phyloP scores from a whole-genome alignment of 1,140 invertebrate species.

The Hyles vespertilio region DNA sequence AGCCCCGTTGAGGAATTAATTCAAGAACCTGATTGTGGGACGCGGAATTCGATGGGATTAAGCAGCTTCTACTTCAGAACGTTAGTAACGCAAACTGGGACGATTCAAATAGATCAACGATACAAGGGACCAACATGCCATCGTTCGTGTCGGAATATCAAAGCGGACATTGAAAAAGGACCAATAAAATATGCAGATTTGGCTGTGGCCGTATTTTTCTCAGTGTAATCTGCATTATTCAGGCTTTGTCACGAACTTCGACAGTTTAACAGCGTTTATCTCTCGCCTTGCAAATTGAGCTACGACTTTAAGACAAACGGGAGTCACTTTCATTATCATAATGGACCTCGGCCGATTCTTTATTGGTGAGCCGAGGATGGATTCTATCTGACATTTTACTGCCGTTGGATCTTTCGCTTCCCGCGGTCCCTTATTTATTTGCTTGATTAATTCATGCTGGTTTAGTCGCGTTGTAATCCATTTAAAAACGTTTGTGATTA shows the following conservation, averaged over 20 bases:
- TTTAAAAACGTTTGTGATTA: too few relatives aligned
- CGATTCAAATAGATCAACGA: neutral
- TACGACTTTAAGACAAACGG: constrained; percentile 75
- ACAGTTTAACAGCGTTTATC: constrained; percentile 76
- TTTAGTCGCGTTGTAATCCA: neutral
- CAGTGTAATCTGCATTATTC: constrained; percentile 75
- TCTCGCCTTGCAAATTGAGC: constrained; percentile 74
- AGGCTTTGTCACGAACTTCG: constrained; percentile 74
- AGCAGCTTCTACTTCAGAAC: neutral
- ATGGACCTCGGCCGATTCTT: constrained; percentile 71
- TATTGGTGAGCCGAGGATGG: constrained; percentile 60
- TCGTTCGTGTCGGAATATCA: constrained; percentile 39
- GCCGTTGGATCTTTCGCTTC: constrained; percentile 19
- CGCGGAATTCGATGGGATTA: constrained; percentile 2
- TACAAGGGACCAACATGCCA: constrained; percentile 6
- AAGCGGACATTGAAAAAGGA: constrained; percentile 58
- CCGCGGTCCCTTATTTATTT: constrained; percentile 11
- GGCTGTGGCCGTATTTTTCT: constrained; percentile 73
- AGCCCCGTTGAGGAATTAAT: constrained; percentile 31
- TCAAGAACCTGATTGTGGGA: constrained; percentile 21
- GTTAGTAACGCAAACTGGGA: neutral
- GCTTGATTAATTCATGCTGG: constrained; percentile 2
- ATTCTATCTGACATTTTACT: constrained; percentile 50
- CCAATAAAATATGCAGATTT: constrained; percentile 75
- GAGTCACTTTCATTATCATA: constrained; percentile 74